Evolutionary conservation across 2,797 vertebrate species (phyloP).

Genomic region (Holocentrus rufus): DNA sequence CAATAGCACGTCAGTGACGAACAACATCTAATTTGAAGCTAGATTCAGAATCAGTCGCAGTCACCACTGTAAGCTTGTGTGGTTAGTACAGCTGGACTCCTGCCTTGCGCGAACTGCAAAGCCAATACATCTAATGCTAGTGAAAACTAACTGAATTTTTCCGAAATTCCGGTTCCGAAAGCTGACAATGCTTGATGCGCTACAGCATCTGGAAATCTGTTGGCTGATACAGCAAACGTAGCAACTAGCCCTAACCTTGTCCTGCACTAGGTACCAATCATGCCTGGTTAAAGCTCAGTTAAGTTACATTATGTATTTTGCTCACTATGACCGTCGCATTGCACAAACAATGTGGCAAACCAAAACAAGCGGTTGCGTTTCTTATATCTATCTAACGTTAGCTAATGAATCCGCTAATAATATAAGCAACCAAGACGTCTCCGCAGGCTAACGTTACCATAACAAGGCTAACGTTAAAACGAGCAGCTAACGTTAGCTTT

Average conservation of each 20-base stretch:
- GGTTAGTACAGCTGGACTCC: background rate
- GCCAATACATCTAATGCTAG: no score
- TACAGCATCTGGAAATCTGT: background rate
- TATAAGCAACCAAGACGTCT: background rate
- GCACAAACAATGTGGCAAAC: background rate
- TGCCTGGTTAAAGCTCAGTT: background rate
- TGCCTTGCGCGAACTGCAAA: no score
- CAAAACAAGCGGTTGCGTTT: rapidly evolving
- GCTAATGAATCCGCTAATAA: no score
- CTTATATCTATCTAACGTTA: background rate
- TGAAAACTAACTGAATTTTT: no score
- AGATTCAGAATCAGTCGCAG: no score
- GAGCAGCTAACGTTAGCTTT: constrained; percentile 23
- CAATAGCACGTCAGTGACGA: background rate
- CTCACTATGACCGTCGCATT: background rate
- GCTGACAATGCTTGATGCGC: no score
- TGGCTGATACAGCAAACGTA: constrained; percentile 5
- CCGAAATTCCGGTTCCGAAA: no score
- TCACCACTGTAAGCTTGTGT: background rate
- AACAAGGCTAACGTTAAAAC: constrained; percentile 62
- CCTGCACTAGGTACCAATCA: background rate
- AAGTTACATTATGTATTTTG: background rate
- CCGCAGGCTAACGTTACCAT: constrained; percentile 62
- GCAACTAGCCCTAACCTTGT: constrained; percentile 25
- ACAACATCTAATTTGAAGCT: background rate